These are phyloP conservation scores for Drosophila demipolita DNA, from an alignment of 2,888 invertebrate genomes.

Conservation along the genomic window DNA sequence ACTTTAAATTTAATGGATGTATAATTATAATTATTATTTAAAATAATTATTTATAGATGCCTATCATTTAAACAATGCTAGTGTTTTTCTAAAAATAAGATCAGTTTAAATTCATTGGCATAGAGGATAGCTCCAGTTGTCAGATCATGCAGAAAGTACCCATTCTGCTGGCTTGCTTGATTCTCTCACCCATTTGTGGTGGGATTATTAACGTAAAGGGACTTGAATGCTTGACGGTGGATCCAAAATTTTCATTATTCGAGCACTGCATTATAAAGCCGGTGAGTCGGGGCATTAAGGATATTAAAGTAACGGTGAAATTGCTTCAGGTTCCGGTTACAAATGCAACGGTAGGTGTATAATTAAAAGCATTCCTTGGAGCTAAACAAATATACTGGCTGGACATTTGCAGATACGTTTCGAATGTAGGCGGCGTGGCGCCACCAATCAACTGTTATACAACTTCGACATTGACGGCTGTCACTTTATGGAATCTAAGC, in stretches of 20 bases:
- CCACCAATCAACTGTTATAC: not conserved
- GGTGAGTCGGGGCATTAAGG: conserved; percentile 5
- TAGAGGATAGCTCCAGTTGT: not conserved
- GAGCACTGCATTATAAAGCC: not conserved
- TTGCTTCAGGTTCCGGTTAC: conserved; percentile 3
- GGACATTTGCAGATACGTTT: not conserved
- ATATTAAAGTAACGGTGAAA: not conserved
- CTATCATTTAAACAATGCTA: not conserved
- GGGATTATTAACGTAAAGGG: not conserved
- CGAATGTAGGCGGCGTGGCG: not conserved
- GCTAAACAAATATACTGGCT: not conserved
- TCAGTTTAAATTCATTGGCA: not conserved
- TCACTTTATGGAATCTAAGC: not conserved
- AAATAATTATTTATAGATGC: not conserved
- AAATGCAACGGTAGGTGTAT: not conserved
- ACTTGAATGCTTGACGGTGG: not conserved
- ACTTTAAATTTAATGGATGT: not conserved
- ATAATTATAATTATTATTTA: not conserved
- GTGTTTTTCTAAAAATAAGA: not conserved
- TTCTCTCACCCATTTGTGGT: not conserved
- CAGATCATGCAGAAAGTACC: not conserved
- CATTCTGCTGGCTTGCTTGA: not conserved
- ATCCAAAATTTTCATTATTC: not conserved
- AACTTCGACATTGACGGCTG: conserved; percentile 1
- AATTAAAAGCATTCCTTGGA: not conserved